Evolutionary conservation across 2,113 vertebrate genomes (phyloP).

Genomic region (Dasyurus viverrinus): DNA sequence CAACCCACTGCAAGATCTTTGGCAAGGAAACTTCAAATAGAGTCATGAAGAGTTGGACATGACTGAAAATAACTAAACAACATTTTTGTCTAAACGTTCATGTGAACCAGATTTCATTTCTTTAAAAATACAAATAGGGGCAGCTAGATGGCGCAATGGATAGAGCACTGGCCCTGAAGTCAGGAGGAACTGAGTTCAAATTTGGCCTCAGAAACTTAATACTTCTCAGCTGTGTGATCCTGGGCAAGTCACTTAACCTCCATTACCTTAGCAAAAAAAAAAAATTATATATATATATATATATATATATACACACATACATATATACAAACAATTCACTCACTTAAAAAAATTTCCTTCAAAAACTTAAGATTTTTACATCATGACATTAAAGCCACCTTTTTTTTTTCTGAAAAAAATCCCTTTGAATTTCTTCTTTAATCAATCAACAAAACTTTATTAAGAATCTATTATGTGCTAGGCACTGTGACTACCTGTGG

Average conservation of each 20-base stretch:
- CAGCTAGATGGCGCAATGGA: too few species aligned
- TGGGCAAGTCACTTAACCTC: too few species aligned
- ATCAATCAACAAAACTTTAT: not conserved
- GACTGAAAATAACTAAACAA: not conserved
- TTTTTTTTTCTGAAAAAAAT: constrained; percentile 44
- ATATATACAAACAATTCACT: too few species aligned
- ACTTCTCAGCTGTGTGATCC: too few species aligned
- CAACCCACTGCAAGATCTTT: not conserved
- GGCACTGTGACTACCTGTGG: not conserved
- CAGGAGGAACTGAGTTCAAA: too few species aligned
- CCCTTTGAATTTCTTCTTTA: constrained; percentile 55
- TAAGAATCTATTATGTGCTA: not conserved
- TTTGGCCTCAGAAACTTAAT: too few species aligned
- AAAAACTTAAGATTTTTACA: constrained; percentile 28
- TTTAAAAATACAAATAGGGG: constrained; percentile 25
- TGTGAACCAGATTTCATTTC: not conserved
- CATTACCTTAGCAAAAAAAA: too few species aligned
- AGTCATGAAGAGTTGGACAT: not conserved
- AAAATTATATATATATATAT: too few species aligned
- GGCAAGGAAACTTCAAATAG: not conserved
- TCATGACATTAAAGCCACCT: constrained; percentile 13
- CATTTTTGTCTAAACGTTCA: not conserved
- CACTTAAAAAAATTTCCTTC: not conserved
- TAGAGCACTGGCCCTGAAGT: too few species aligned
- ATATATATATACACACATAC: too few species aligned